Evolutionary conservation across 2,113 vertebrate genomes (phyloP).

Genomic region (Cheilinus undulatus): DNA sequence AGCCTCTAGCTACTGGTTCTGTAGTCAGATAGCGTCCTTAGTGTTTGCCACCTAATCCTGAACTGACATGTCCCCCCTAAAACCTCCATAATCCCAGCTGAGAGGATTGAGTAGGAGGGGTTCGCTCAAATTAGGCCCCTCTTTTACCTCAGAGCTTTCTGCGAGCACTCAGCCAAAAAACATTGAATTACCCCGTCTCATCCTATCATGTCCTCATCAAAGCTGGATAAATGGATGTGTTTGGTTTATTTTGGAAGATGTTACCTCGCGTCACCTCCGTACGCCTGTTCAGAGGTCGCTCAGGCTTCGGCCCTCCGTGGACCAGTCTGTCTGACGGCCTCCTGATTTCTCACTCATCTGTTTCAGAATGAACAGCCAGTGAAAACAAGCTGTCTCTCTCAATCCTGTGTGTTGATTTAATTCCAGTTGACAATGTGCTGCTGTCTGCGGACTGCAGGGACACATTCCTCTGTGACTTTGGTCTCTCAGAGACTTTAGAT

Average conservation of each 20-base stretch:
- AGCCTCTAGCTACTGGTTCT: constrained; percentile 29
- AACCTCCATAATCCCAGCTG: constrained; percentile 49
- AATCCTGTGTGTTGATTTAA: constrained; percentile 59
- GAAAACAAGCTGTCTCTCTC: constrained; percentile 55
- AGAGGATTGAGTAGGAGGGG: constrained; percentile 47
- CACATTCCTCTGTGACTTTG: constrained; percentile 94
- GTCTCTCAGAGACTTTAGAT: constrained; percentile 89
- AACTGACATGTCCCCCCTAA: constrained; percentile 52
- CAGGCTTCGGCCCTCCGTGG: background rate
- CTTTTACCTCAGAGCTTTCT: constrained; percentile 9
- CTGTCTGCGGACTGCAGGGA: constrained; percentile 89
- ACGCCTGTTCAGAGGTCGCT: background rate
- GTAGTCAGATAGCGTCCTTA: constrained; percentile 19
- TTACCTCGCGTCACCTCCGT: background rate
- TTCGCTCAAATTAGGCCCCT: constrained; percentile 30
- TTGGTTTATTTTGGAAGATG: constrained; percentile 21
- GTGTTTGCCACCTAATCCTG: constrained; percentile 39
- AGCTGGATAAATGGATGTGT: background rate
- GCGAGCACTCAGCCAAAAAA: constrained; percentile 17
- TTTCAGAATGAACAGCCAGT: constrained; percentile 47
- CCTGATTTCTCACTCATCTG: constrained; percentile 43
- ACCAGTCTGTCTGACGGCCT: constrained; percentile 17
- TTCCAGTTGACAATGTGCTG: constrained; percentile 94
- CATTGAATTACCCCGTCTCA: constrained; percentile 4
- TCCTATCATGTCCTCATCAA: constrained; percentile 2